Base-by-base conservation (phyloP, 2,888 invertebrate species). In the Drosophila borborema region DNA sequence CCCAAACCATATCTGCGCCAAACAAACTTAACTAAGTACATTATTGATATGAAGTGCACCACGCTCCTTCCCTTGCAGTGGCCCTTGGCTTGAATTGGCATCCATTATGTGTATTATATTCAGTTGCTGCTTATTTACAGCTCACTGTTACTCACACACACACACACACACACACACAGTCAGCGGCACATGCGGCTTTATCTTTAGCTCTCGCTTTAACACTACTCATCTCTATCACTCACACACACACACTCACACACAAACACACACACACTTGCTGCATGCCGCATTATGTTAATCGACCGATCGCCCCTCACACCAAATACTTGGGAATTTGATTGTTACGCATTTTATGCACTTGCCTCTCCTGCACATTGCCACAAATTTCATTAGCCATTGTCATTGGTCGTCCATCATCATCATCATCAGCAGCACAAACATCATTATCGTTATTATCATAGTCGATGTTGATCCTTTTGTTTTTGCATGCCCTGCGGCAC, bases 381-480 rank as follows among this genome's bases (percentile, higher is more conserved):
- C 68, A 75, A 77, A 78, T 76, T 81, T 80, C 77, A 76, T 72
- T 80, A 58, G 80, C 74, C 72, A 76, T 78, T 82, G 76, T 72
- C 79, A 60, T 65, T 61, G 60, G 41, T 18, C 67, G 55, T 72
- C 64, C 71, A 80, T 74, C 70, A 79, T 64, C 53, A 80, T 74
- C 70, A 79, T 64, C 53, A 71, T 62, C 69, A 63, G 16, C 45
- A 34, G 23, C 46, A 43, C 14, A 9, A 20, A 36, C 36, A 59
- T 45, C 23, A 59, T 72, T 55, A 58, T 65, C 46, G 45, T 23
- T 43, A 69, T 69, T 41, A 72, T 72, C 49, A 65, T 54, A 61
- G 62, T 63, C 58, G 64, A 46, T 61, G 68, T n/a, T 64, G 74
- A 68, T 56, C 68, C 67, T 60, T 64, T 76, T 72, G 80, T 68